Evolutionary conservation across 2,888 invertebrate species (phyloP).

Genomic region (Pyrocoelia pectoralis): DNA sequence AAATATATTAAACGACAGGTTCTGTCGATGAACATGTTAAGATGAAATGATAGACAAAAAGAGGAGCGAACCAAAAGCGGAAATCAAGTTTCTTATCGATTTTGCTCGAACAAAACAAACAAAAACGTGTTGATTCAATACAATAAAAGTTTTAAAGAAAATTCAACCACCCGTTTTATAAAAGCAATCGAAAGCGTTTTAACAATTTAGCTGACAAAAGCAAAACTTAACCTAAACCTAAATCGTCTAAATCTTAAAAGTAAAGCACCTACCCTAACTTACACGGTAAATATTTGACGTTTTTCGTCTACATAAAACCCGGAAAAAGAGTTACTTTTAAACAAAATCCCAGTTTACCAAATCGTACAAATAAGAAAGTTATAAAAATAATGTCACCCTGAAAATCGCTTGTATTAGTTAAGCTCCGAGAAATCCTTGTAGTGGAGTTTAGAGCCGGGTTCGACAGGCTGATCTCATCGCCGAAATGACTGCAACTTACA

Average conservation of each 20-base stretch:
- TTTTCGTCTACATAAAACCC: no score
- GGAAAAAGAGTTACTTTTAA: neutral
- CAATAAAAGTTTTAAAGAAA: neutral
- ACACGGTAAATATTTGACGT: neutral
- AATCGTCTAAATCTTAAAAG: no score
- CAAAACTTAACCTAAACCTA: neutral
- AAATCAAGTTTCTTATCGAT: neutral
- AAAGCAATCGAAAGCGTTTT: neutral
- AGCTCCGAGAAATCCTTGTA: constrained; percentile 16
- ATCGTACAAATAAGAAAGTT: neutral
- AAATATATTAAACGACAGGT: no score
- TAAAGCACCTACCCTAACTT: no score
- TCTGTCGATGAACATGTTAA: no score
- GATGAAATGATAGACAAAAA: neutral
- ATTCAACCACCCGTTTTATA: neutral
- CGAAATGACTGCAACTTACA: constrained; percentile 60
- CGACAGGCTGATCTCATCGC: constrained; percentile 63
- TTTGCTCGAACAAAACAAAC: neutral
- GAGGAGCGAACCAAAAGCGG: neutral
- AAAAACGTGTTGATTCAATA: neutral
- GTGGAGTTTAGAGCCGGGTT: constrained; percentile 49
- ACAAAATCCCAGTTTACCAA: neutral
- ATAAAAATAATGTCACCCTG: neutral
- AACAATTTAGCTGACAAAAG: neutral
- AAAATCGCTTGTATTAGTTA: constrained; percentile 9